Conservation (phyloP, 2,113 vertebrate species). For the Dendropsophus ebraccatus region DNA sequence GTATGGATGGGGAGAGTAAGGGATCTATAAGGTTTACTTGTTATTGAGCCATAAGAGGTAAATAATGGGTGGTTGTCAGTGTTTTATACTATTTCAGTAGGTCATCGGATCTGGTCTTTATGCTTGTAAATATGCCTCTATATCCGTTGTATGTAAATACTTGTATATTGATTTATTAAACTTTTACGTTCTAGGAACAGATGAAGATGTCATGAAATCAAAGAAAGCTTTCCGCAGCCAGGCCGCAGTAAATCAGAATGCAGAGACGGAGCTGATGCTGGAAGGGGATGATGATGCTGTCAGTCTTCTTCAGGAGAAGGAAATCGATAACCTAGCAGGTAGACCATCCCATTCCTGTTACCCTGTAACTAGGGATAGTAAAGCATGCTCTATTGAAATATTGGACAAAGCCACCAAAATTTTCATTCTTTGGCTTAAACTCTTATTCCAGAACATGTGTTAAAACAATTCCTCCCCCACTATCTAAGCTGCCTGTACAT, state of each 20-base stretch:
- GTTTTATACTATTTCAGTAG: background rate
- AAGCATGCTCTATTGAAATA: background rate
- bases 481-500: background rate
- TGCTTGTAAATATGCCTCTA: background rate
- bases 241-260: conserved; percentile 81
- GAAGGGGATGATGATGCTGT: conserved; percentile 92
- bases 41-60: background rate
- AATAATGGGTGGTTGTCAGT: background rate
- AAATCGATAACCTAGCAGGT: conserved; percentile 95
- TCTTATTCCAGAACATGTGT: background rate
- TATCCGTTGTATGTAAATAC: background rate
- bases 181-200: conserved; percentile 72
- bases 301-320: conserved; percentile 94
- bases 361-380: background rate
- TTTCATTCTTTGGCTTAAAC: background rate
- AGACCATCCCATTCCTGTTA: conserved; percentile 61
- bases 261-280: conserved; percentile 88
- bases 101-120: background rate
- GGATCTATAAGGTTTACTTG: background rate
- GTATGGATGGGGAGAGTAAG: background rate
- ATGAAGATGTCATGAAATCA: conserved; percentile 82
- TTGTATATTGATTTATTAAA: background rate
- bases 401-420: too few relatives aligned
- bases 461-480: background rate
- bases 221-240: conserved; percentile 86